These are phyloP conservation scores for Geotrypetes seraphini DNA, from an alignment of 2,797 vertebrate species.

Conservation along the genomic window DNA sequence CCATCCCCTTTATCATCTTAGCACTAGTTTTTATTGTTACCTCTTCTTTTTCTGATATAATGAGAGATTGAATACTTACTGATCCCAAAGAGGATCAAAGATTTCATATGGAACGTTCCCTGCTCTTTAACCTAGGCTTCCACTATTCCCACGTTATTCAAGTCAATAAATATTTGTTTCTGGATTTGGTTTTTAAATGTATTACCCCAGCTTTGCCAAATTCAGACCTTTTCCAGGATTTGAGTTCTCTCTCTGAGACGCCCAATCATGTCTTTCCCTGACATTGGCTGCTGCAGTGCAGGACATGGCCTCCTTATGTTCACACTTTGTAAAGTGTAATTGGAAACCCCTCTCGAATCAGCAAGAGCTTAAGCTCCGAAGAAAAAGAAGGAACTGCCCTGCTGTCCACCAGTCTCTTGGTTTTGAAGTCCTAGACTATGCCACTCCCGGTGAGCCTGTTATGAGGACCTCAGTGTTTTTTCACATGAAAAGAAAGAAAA, in stretches of 20 bases:
- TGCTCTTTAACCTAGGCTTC: not conserved
- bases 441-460: slow-evolving; percentile 62
- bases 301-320: slow-evolving; percentile 66
- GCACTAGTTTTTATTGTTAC: too few relatives aligned
- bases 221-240: too few relatives aligned
- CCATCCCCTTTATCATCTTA: too few relatives aligned
- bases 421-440: slow-evolving; percentile 73
- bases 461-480: slow-evolving; percentile 56
- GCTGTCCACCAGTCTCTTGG: slow-evolving; percentile 53
- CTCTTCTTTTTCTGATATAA: not conserved
- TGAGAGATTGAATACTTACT: too few relatives aligned
- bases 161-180: too few relatives aligned
- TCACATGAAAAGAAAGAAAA: slow-evolving; percentile 22
- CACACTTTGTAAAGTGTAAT: slow-evolving; percentile 64
- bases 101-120: not conserved
- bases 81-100: too few relatives aligned
- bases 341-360: slow-evolving; percentile 56
- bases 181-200: too few relatives aligned
- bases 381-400: slow-evolving; percentile 38
- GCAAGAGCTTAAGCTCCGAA: slow-evolving; percentile 37
- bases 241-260: slow-evolving; percentile 18
- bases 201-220: too few relatives aligned
- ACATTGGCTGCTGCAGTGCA: slow-evolving; percentile 40
- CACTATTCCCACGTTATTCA: not conserved
- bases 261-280: slow-evolving; percentile 23